Percentiles rank a stretch among this genome's conserved stretches.
phyloP scores from a whole-genome alignment of 2,797 vertebrate genomes.

The Eulemur mongoz region DNA sequence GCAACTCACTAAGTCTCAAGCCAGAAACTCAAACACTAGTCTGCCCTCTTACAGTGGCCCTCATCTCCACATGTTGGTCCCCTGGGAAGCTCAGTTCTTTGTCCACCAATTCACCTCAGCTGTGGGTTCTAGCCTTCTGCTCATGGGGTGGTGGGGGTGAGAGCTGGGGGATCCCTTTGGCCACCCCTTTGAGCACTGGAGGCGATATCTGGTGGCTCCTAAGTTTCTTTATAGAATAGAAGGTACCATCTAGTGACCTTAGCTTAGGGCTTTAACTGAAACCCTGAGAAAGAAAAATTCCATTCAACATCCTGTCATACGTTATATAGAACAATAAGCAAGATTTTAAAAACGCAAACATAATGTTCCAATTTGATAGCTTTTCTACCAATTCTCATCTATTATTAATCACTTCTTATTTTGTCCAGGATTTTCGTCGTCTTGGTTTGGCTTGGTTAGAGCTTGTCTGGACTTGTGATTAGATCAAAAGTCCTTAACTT shows the following conservation, averaged over 20 bases:
- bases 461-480: not conserved
- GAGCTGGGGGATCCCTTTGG: not conserved
- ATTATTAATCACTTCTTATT: not conserved
- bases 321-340: not conserved
- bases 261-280: not conserved
- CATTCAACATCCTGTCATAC: not conserved
- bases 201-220: not conserved
- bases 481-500: not conserved
- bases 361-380: not conserved
- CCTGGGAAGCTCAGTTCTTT: not conserved
- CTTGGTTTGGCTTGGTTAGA: not conserved
- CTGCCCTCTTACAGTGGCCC: not conserved
- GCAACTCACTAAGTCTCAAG: not conserved
- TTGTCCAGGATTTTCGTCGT: not conserved
- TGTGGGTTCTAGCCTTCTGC: not conserved
- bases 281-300: constrained; percentile 23
- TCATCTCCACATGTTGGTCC: not conserved
- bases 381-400: not conserved
- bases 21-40: not conserved
- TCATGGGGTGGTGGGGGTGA: not conserved
- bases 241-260: not conserved
- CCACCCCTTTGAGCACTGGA: not conserved
- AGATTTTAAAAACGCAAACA: constrained; percentile 8
- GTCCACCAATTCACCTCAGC: not conserved
- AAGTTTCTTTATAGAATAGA: not conserved